Evolutionary conservation across 2,888 invertebrate species (phyloP).

Genomic region (Endotricha flammealis): DNA sequence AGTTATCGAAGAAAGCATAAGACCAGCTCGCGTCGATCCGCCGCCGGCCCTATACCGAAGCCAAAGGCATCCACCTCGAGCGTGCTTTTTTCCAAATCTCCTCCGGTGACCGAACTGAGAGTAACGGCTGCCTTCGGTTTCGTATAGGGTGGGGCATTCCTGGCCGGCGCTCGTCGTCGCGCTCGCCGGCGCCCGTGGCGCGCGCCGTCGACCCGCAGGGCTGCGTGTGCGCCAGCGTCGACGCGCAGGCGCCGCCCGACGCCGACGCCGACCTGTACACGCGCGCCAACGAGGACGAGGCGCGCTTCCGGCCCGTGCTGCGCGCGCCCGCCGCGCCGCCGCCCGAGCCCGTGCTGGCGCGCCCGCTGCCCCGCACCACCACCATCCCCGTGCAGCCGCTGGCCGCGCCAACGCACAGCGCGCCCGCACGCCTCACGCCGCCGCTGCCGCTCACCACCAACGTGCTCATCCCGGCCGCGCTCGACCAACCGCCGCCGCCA

Average conservation of each 20-base stretch:
- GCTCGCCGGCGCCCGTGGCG: conserved; percentile 43
- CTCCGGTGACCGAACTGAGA: conserved; percentile 29
- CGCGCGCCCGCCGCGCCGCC: conserved; percentile 63
- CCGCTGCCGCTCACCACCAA: conserved; percentile 31
- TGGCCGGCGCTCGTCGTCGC: too few species aligned
- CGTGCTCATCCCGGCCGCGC: conserved; percentile 32
- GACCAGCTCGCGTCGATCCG: conserved; percentile 30
- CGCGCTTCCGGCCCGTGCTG: conserved; percentile 82
- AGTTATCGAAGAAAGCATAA: conserved; percentile 41
- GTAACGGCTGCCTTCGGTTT: conserved; percentile 88
- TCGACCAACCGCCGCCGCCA: conserved; percentile 21
- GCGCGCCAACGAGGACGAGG: conserved; percentile 80
- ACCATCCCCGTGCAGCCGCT: conserved; percentile 46
- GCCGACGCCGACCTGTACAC: conserved; percentile 61
- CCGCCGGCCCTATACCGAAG: conserved; percentile 58
- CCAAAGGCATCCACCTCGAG: conserved; percentile 68
- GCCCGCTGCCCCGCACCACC: conserved; percentile 41
- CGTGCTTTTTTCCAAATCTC: conserved; percentile 41
- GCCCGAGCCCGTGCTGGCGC: conserved; percentile 43
- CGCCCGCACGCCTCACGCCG: conserved; percentile 19
- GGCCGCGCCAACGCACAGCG: conserved; percentile 45
- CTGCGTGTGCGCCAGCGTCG: conserved; percentile 73
- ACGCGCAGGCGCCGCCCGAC: conserved; percentile 42
- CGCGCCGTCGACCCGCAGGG: conserved; percentile 58
- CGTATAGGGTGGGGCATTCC: conserved; percentile 80